Percentiles rank a stretch among this genome's conserved stretches.
Conservation (phyloP, 2,888 invertebrate species). For the Pollenia griseotomentosa region DNA sequence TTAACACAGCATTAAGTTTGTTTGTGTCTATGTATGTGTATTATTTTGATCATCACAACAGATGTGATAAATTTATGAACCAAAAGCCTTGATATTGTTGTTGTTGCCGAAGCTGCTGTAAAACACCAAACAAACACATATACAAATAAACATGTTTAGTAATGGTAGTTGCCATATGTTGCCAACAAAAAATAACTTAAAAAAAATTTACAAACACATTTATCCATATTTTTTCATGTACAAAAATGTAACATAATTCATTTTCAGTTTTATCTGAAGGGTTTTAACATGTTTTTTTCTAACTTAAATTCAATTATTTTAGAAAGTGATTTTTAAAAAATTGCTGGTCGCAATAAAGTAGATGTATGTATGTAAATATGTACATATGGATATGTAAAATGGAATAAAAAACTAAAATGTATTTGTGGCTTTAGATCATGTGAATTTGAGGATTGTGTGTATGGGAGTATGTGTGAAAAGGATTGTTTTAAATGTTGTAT, state of each 20-base stretch:
- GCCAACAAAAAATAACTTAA: background rate
- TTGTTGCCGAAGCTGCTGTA: background rate
- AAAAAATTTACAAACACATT: background rate
- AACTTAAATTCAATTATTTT: slow-evolving; percentile 63
- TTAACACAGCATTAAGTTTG: background rate
- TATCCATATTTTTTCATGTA: background rate
- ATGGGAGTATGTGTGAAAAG: slow-evolving; percentile 1
- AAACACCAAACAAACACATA: background rate
- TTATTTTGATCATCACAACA: slow-evolving; percentile 53
- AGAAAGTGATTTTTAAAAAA: slow-evolving; percentile 58
- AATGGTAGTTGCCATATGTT: slow-evolving; percentile 20
- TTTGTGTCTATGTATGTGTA: background rate
- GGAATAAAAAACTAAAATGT: slow-evolving; percentile 12
- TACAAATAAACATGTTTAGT: slow-evolving; percentile 14
- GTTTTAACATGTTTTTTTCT: slow-evolving; percentile 36
- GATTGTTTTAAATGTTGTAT: background rate
- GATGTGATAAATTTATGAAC: slow-evolving; percentile 71
- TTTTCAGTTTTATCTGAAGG: slow-evolving; percentile 1
- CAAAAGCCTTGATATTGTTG: slow-evolving; percentile 20
- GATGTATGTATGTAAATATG: background rate
- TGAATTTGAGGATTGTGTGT: slow-evolving; percentile 8
- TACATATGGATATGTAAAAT: background rate
- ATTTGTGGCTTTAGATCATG: slow-evolving; percentile 31
- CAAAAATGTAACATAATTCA: slow-evolving; percentile 21
- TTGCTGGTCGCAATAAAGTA: background rate